Percentiles rank a stretch among this genome's conserved stretches.
Conservation (phyloP, 2,888 invertebrate genomes). For the Drosophila pegasa region DNA sequence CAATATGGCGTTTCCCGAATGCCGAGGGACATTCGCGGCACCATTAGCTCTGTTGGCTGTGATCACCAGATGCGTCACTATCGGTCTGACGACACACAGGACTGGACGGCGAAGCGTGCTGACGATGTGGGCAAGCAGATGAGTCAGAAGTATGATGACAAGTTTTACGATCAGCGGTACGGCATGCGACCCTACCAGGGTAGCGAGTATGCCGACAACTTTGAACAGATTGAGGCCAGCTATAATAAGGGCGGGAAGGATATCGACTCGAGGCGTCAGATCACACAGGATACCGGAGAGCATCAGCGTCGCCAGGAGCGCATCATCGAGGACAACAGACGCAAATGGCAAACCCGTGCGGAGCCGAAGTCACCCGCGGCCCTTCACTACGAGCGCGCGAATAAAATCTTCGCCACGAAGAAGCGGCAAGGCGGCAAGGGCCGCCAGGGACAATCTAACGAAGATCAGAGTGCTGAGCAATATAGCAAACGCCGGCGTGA, state of each 20-base stretch:
- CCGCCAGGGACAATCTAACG: neutral
- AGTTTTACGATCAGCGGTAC: conserved; percentile 21
- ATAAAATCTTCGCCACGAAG: neutral
- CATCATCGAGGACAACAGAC: conserved; percentile 43
- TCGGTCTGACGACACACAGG: conserved; percentile 9
- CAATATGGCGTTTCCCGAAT: neutral
- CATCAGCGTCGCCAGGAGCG: conserved; percentile 49
- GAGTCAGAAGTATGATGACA: conserved; percentile 17
- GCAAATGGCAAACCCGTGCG: conserved; percentile 24
- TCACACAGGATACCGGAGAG: conserved; percentile 19
- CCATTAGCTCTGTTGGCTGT: neutral
- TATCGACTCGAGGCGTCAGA: conserved; percentile 23
- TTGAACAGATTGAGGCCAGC: neutral
- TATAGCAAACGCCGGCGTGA: conserved; percentile 29
- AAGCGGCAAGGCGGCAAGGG: neutral
- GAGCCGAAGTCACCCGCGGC: conserved; percentile 6
- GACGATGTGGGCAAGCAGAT: neutral
- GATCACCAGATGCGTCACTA: conserved; percentile 20
- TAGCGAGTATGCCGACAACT: neutral
- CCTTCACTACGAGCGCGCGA: neutral
- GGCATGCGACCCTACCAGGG: conserved; percentile 15
- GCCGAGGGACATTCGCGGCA: neutral
- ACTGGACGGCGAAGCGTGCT: neutral
- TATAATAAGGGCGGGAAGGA: neutral
- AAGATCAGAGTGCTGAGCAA: neutral